These are phyloP conservation scores for Andricus quercusramuli DNA, from an alignment of 2,888 invertebrate species.

Conservation along the genomic window DNA sequence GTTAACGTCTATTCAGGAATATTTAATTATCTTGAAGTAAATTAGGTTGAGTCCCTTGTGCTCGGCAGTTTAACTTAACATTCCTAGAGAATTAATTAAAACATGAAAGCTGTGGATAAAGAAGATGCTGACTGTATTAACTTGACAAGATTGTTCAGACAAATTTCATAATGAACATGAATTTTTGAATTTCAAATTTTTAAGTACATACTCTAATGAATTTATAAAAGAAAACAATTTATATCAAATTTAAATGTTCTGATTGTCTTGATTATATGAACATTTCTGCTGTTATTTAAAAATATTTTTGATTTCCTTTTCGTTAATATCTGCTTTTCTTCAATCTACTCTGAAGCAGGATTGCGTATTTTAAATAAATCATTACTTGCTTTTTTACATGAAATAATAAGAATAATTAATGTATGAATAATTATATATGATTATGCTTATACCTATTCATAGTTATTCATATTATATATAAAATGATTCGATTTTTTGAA, in stretches of 20 bases:
- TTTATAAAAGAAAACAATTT: too few species aligned
- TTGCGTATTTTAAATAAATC: neutral
- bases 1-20: neutral
- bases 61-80: neutral
- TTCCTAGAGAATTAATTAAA: constrained; percentile 24
- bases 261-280: too few species aligned
- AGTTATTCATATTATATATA: too few species aligned
- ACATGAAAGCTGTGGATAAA: too few species aligned
- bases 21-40: neutral
- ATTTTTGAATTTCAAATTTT: neutral
- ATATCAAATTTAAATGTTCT: too few species aligned
- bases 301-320: neutral
- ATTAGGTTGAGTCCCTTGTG: constrained; percentile 23
- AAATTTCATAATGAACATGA: neutral
- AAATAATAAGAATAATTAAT: neutral
- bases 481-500: too few species aligned
- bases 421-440: too few species aligned
- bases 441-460: too few species aligned
- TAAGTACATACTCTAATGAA: too few species aligned
- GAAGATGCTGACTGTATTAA: neutral
- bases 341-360: neutral
- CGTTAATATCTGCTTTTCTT: too few species aligned
- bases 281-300: too few species aligned
- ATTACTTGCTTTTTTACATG: neutral
- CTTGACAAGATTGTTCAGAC: neutral